Percentiles rank a stretch among this genome's conserved stretches.
Conservation (phyloP, 1,140 invertebrate genomes). For the Amyelois transitella region DNA sequence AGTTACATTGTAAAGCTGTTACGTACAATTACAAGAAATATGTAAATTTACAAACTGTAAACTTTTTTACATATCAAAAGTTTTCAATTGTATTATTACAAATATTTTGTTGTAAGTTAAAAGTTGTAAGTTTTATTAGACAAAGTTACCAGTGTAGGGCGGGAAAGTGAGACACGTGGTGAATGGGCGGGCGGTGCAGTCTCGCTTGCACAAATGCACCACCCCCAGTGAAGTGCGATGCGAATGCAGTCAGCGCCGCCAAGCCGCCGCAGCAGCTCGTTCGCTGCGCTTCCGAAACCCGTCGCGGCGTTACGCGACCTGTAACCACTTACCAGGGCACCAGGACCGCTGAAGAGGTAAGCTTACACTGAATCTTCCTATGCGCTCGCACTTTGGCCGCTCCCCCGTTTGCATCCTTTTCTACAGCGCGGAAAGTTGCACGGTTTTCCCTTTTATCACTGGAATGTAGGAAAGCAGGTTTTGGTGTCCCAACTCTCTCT, state of each 20-base stretch:
- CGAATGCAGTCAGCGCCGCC: conserved; percentile 56
- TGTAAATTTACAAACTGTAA: not conserved
- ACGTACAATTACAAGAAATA: not conserved
- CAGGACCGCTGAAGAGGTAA: conserved; percentile 54
- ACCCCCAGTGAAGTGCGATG: conserved; percentile 53
- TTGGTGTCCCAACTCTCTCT: conserved; percentile 69
- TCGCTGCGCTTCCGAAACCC: conserved; percentile 32
- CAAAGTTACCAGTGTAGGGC: conserved; percentile 54
- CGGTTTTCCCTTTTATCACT: conserved; percentile 68
- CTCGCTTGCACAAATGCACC: conserved; percentile 69
- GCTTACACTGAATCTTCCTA: conserved; percentile 48
- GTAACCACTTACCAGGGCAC: conserved; percentile 65
- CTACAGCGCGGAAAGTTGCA: conserved; percentile 28
- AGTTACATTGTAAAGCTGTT: not conserved
- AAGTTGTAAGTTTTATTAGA: conserved; percentile 38
- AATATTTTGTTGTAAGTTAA: no score
- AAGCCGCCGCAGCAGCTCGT: conserved; percentile 50
- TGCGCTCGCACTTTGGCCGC: conserved; percentile 37
- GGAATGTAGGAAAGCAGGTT: conserved; percentile 71
- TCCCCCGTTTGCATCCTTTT: conserved; percentile 39
- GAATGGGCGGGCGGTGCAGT: conserved; percentile 68
- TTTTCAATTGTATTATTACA: no score
- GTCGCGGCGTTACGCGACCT: conserved; percentile 55
- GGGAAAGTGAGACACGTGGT: conserved; percentile 68
- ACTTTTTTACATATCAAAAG: no score